Evolutionary conservation across 2,797 vertebrate species (phyloP), one percentile per base, ranked within the genome.

Genomic region (Microchirus variegatus): DNA sequence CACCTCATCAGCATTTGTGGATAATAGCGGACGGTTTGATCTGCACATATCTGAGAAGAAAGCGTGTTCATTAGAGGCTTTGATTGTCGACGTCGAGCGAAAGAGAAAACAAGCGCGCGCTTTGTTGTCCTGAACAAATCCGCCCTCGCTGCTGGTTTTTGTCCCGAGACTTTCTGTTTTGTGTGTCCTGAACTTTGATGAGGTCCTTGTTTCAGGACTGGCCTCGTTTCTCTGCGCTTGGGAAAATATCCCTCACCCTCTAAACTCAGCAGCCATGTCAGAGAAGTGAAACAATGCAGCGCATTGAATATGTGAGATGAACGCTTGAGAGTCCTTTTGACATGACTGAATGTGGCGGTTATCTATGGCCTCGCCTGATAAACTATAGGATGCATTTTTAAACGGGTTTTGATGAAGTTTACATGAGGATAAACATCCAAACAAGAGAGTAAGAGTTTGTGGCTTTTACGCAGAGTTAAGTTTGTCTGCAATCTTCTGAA

Each of bases 11-110:
- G 82, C 78, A 80, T 83, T 88, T 79, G 70, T 73, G 79, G 86
- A 92, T 91, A 91, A 93, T 92, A 90, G 87, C 82, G 78, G 5
- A 73, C 77, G 73, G 80, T 91, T 84, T 90, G 63, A 87, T 83
- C 80, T 78, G 26, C 67, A 59, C 72, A 75, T 31, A 77, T 79
- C 59, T 87, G 77, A 83, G 82, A 80, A 78, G 87, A 88, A 86
- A 78, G 76, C 47, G 69, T 81, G 85, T 91, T 93, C 91, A 94
- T 93, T 92, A 87, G 86, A 86, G 70, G 76, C 81, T 87, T 75
- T 86, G 75, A 91, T 88, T 86, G 74, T 84, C 7, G 75, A 81
- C 18, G 59, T 31, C 59, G 63, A 52, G 41, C 22, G 77, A 78
- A 60, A 72, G 47, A 78, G 81, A 81, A 81, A 85, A 90, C 70